Percentiles rank a stretch among this genome's conserved stretches.
Conservation (phyloP, 2,797 vertebrate genomes). For the Nasua narica region DNA sequence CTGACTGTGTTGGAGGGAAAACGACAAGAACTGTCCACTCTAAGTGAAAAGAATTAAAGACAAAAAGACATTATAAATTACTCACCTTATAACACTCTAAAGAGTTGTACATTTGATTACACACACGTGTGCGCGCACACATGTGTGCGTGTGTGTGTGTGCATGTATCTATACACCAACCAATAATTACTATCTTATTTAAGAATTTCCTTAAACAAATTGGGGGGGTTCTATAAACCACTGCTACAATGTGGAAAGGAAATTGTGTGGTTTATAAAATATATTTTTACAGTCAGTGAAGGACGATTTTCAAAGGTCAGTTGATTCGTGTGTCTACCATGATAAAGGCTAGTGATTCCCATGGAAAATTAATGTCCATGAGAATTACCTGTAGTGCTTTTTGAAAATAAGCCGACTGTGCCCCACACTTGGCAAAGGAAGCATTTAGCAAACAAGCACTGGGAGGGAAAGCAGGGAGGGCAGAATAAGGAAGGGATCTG, state of each 20-base stretch:
- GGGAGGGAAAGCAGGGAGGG: background rate
- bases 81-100: background rate
- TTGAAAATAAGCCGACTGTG: background rate
- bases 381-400: background rate
- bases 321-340: background rate
- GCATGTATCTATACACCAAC: background rate
- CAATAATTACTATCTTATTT: background rate
- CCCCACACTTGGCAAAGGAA: background rate
- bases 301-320: background rate
- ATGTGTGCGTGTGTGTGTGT: background rate
- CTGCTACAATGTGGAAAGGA: background rate
- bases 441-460: conserved; percentile 18
- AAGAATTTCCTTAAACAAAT: background rate
- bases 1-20: background rate
- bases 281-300: conserved; percentile 4
- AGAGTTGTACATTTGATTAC: background rate
- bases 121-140: too few relatives aligned
- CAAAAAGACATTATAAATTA: background rate
- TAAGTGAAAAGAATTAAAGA: background rate
- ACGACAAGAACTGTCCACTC: background rate
- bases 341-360: background rate
- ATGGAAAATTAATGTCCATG: conserved; percentile 11
- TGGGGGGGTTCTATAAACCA: background rate
- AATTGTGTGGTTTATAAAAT: background rate
- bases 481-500: background rate